Base-by-base conservation (phyloP, 2,113 vertebrate genomes). In the Arvicanthis niloticus region DNA sequence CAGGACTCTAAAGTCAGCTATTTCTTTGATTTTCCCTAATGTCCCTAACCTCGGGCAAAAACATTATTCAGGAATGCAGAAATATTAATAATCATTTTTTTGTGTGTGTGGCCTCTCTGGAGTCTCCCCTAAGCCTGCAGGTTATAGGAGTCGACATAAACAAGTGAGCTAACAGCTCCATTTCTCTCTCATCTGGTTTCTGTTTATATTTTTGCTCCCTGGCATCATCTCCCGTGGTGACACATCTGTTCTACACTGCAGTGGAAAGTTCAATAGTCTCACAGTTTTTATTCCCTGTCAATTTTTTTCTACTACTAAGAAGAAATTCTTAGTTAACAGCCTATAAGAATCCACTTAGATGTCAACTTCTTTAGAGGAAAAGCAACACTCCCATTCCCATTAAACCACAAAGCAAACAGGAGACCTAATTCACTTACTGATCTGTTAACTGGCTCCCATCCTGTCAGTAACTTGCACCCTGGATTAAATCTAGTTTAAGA, bases 151-250 rank as follows among this genome's bases (percentile, higher is more conserved):
- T 90, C 17, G 67, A 22, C 7, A 56, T 3, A 3, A 88, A 62
- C 72, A 58, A 24, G 13, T 80, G 3, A 42, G 7, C 9, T 92
- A 84, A 73, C 19, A 51, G 19, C 72, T 72, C 93, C 9, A 7
- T 48, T 95, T 86, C 21, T 88, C 88, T 78, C 58, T 29, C 0
- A 51, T 65, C 45, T 92, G 37, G 37, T 68, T 82, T 89, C 45
- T 94, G 19, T 22, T 91, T 37, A 45, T 29, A 51, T 51, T 96
- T 93, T 34, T 76, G n/a, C 15, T 62, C 56, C 56, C 91, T 93
- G 12, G 19, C 2, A n/a, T 78, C 62, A 22, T 81, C 60, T 91
- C 15, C 37, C 48, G 1, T 80, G 37, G 17, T 22, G 12, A 40
- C 16, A 22, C 72, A 1, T 78, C 73, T 72, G 4, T 88, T 16